A percentile compares a stretch with the other conserved stretches of the same genome.
Conservation (phyloP, 30 jellyfish, hydroid and myxozoan species). For the Hydractinia symbiolongicarpus region DNA sequence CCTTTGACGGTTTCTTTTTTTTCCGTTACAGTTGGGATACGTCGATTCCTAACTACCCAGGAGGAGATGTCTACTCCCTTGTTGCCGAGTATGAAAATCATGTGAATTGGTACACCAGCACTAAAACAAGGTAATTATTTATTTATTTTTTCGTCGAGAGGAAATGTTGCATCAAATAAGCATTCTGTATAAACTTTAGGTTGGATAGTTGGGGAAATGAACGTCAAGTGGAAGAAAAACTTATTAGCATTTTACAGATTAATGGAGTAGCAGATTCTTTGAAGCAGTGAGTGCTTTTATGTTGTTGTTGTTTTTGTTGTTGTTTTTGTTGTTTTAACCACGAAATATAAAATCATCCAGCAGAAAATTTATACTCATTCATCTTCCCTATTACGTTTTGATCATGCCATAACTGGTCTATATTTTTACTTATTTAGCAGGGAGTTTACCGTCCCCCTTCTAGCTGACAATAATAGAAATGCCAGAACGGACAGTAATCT, state of each 20-base stretch:
- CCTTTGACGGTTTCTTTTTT: neutral
- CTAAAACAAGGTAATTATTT: constrained; percentile 20
- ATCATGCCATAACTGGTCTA: too few species aligned
- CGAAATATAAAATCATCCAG: too few species aligned
- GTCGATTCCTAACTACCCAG: constrained; percentile 32
- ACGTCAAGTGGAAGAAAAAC: constrained; percentile 21
- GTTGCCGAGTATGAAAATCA: constrained; percentile 52
- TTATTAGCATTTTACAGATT: constrained; percentile 20
- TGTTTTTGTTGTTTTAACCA: neutral
- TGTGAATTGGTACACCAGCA: constrained; percentile 34
- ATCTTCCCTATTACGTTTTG: too few species aligned
- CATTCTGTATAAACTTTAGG: neutral
- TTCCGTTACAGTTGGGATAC: constrained; percentile 18
- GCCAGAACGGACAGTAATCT: too few species aligned
- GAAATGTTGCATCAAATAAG: neutral
- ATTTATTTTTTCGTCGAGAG: neutral
- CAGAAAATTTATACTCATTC: too few species aligned
- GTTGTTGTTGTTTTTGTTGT: neutral
- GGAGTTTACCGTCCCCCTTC: too few species aligned
- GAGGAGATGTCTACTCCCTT: constrained; percentile 37
- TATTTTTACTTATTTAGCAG: too few species aligned
- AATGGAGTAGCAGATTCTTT: constrained; percentile 40
- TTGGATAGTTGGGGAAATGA: constrained; percentile 56
- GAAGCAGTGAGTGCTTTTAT: constrained; percentile 23
- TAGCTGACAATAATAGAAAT: too few species aligned